Evolutionary conservation across 2,797 vertebrate species (phyloP), one percentile per base, ranked within the genome.

Genomic region (Toxotes lorentzi): DNA sequence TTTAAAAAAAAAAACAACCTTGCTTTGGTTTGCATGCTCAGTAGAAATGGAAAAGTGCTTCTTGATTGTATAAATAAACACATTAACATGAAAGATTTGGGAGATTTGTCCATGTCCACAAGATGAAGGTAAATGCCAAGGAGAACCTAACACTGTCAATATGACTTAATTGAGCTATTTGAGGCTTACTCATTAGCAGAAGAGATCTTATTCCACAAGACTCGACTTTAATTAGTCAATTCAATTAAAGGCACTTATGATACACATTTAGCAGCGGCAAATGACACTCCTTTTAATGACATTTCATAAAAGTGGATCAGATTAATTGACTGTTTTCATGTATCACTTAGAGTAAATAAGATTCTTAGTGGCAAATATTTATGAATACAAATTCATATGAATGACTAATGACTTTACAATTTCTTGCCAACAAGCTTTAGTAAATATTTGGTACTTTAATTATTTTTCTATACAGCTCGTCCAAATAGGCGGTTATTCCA

Each of bases 151-250:
- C 78, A 32, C 87, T 50, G 78, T 86, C 76, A 24, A 67, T 90
- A 76, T 70, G 80, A 90, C 90, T 89, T 93, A 94, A 93, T 94
- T 93, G 86, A 94, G 89, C 76, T 78, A 84, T 92, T 91, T 93
- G 87, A 90, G 87, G 79, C 88, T 79, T 58, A 67, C 78, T 92
- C 89, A 94, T 95, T 94, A 94, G 89, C 84, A 78, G 75, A 80
- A 86, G 86, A 93, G 84, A 91, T 93, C 92, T 94, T 90, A 92
- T 93, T 94, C 90, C 81, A 87, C 84, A 81, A 81, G 89, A 89
- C 86, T 86, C 68, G 7, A 72, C 61, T 89, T 91, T 94, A 94
- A 95, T 95, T 95, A 95, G 92, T 88, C 89, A 81, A 78, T 94
- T 93, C 90, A 94, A 95, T 95, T 94, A 95, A 93, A 93, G 72